Conservation (phyloP, 1,140 invertebrate genomes). For the Sminthurides bifidus region DNA sequence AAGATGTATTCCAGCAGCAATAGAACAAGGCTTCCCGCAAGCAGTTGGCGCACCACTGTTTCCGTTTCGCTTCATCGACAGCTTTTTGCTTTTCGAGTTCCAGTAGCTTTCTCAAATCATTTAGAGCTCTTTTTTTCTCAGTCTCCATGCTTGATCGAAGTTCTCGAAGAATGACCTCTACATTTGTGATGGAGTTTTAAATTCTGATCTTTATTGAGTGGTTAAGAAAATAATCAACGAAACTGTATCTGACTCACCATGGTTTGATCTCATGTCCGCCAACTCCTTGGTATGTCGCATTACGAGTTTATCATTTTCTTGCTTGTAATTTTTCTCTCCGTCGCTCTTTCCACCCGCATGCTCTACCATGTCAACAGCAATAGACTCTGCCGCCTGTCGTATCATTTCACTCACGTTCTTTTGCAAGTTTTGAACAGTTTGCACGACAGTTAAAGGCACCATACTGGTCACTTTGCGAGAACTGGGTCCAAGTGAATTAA, state of each 20-base stretch:
- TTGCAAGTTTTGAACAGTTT: constrained; percentile 15
- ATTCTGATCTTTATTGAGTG: neutral
- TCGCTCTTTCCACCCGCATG: constrained; percentile 10
- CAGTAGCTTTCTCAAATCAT: constrained; percentile 47
- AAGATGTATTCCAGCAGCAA: constrained; percentile 90
- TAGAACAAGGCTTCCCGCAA: constrained; percentile 75
- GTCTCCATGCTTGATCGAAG: constrained; percentile 51
- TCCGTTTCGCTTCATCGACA: constrained; percentile 63
- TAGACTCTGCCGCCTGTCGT: constrained; percentile 19
- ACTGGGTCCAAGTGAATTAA: neutral
- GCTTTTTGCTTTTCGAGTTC: constrained; percentile 51
- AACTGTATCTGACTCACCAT: constrained; percentile 15
- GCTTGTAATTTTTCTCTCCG: constrained; percentile 13
- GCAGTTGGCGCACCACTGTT: constrained; percentile 80
- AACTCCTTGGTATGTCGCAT: constrained; percentile 23
- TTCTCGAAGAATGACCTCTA: constrained; percentile 45
- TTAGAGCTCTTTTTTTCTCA: constrained; percentile 49
- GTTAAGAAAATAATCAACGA: neutral
- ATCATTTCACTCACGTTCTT: constrained; percentile 21
- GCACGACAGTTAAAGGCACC: constrained; percentile 16
- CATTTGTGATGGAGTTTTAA: neutral
- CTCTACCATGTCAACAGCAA: constrained; percentile 27
- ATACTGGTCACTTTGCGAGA: constrained; percentile 8
- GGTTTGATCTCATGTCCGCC: constrained; percentile 20
- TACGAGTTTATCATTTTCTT: constrained; percentile 20